phyloP scores from a whole-genome alignment of 1,140 invertebrate genomes.

The Zaprionus africanus region DNA sequence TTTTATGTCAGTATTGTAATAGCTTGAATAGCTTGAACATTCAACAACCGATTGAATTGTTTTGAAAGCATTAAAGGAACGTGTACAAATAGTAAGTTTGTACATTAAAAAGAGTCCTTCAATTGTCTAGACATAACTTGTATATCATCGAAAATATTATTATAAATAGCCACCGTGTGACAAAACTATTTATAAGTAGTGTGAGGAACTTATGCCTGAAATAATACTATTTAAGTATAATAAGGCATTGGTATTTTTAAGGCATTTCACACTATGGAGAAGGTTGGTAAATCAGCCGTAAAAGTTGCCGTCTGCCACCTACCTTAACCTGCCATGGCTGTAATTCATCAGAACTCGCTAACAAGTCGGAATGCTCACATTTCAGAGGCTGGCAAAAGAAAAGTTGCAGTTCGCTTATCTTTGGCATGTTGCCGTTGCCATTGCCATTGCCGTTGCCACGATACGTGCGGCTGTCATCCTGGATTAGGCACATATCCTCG shows the following conservation, averaged over 20 bases:
- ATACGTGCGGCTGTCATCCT: conserved; percentile 69
- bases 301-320: neutral
- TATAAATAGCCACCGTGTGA: no score
- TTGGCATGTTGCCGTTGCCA: conserved; percentile 45
- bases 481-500: conserved; percentile 75
- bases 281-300: neutral
- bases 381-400: conserved; percentile 16
- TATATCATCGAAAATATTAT: no score
- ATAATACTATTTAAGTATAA: neutral
- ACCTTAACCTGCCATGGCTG: neutral
- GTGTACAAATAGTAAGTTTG: no score
- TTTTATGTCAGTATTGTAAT: no score
- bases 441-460: conserved; percentile 42
- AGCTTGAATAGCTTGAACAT: no score
- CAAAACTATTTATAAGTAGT: no score
- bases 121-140: no score
- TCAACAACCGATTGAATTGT: no score
- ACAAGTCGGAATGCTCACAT: conserved; percentile 20
- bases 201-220: no score
- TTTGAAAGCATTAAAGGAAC: no score
- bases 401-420: conserved; percentile 75
- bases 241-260: neutral
- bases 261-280: neutral
- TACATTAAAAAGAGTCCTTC: no score
- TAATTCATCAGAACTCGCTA: conserved; percentile 52